These are phyloP conservation scores for Zalophus californianus DNA, from an alignment of 2,797 vertebrate species.

Conservation along the genomic window DNA sequence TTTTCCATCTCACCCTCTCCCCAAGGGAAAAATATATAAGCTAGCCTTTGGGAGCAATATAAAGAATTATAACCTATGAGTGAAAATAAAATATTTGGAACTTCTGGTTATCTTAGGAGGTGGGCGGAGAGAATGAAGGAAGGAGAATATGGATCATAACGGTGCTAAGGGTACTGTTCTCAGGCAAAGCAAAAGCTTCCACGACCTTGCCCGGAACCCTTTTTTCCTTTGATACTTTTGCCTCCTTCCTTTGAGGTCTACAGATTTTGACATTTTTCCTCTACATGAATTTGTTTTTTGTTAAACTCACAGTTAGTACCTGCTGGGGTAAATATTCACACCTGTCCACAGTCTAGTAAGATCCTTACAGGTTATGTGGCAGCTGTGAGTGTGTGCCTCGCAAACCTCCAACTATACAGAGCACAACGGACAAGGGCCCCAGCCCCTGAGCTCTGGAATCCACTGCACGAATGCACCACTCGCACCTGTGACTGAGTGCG, in stretches of 20 bases:
- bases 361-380: neutral
- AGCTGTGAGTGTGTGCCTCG: rapidly evolving
- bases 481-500: too few species aligned
- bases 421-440: too few species aligned
- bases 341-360: neutral
- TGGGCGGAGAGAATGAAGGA: neutral
- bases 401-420: neutral
- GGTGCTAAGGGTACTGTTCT: neutral
- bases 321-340: neutral
- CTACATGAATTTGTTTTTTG: neutral
- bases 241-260: neutral
- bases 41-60: neutral
- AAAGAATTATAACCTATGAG: neutral
- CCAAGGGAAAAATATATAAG: neutral
- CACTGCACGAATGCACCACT: rapidly evolving
- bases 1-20: neutral
- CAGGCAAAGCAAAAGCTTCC: neutral
- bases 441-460: neutral
- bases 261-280: neutral
- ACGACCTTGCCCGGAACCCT: neutral
- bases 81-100: neutral
- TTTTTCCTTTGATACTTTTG: neutral
- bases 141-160: neutral
- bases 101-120: neutral
- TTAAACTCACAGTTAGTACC: neutral